These are phyloP conservation scores for Hirtodrosophila cameraria DNA, from an alignment of 2,888 invertebrate species.

Conservation along the genomic window DNA sequence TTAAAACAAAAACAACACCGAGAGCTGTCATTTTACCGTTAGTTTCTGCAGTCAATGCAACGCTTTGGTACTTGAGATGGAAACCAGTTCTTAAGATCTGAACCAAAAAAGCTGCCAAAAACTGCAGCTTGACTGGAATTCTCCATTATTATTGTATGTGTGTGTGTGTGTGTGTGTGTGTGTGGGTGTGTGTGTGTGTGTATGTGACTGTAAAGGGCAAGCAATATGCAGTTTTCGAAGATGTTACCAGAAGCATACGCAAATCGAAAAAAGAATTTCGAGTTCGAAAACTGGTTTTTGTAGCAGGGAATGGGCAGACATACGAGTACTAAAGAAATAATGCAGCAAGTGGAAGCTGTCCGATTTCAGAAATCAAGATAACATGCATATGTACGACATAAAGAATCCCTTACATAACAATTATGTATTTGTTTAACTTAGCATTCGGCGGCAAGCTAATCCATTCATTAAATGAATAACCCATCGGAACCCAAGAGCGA, in stretches of 20 bases:
- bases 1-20: conserved; percentile 18
- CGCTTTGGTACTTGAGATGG: conserved; percentile 8
- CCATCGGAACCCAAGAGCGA: background rate
- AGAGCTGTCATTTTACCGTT: conserved; percentile 28
- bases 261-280: conserved; percentile 30
- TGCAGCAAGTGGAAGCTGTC: too few relatives aligned
- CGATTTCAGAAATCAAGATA: too few relatives aligned
- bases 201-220: conserved; percentile 39
- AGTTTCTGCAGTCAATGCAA: conserved; percentile 3
- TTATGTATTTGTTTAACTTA: too few relatives aligned
- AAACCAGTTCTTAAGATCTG: conserved; percentile 46
- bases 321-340: too few relatives aligned
- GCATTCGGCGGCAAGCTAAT: too few relatives aligned
- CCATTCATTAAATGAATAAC: background rate
- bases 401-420: too few relatives aligned
- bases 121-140: conserved; percentile 49
- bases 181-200: background rate
- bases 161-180: background rate
- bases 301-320: background rate
- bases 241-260: conserved; percentile 29
- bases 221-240: conserved; percentile 33
- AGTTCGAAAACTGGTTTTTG: conserved; percentile 39
- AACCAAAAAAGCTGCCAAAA: conserved; percentile 38
- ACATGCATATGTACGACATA: too few relatives aligned
- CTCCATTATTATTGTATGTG: conserved; percentile 19